Percentiles rank a stretch among this genome's conserved stretches.
Conservation (phyloP, 2,888 invertebrate genomes). For the Gastrophysa polygoni region DNA sequence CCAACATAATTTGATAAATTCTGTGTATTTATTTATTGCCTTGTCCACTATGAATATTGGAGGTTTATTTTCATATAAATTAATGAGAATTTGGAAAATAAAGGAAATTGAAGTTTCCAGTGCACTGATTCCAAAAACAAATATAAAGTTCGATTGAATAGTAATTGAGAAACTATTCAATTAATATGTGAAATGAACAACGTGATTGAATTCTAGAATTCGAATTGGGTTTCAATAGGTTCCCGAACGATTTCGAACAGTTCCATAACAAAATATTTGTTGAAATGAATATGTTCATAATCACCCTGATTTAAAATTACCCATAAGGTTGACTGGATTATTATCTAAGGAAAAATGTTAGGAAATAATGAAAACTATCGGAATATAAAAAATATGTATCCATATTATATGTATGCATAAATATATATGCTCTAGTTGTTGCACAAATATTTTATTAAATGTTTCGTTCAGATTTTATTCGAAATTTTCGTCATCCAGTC, state of each 20-base stretch:
- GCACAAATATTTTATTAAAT: slow-evolving; percentile 36
- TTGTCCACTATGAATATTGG: too few species aligned
- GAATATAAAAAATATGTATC: slow-evolving; percentile 10
- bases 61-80: too few species aligned
- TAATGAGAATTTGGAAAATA: too few species aligned
- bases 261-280: too few species aligned
- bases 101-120: not conserved
- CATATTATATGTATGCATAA: slow-evolving; percentile 32
- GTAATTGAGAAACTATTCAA: not conserved
- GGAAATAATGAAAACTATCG: slow-evolving; percentile 1
- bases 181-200: not conserved
- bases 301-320: not conserved
- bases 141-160: too few species aligned
- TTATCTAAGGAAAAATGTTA: not conserved
- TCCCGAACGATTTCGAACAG: not conserved
- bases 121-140: too few species aligned
- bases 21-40: too few species aligned
- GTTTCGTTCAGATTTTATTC: slow-evolving; percentile 36
- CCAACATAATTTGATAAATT: too few species aligned
- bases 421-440: slow-evolving; percentile 36
- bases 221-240: not conserved
- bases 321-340: not conserved
- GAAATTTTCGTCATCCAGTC: slow-evolving; percentile 56
- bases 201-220: not conserved
- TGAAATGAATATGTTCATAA: too few species aligned